phyloP scores from a whole-genome alignment of 2,797 vertebrate species.

The Mus caroli region DNA sequence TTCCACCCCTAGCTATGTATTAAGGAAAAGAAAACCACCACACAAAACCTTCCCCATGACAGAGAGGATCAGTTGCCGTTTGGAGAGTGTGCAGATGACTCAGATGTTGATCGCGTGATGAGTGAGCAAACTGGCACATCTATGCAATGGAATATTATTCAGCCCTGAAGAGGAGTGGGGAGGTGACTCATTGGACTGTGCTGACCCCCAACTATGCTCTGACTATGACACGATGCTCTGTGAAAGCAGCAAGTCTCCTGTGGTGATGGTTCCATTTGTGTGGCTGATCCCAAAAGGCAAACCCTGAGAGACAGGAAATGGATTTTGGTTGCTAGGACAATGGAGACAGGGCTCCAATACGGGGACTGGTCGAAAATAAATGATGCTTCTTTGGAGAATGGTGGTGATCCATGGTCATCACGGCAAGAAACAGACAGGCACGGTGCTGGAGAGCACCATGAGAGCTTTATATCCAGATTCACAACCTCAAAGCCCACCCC shows the following conservation, averaged over 20 bases:
- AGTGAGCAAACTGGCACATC: not conserved
- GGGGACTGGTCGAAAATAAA: not conserved
- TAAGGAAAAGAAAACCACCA: not conserved
- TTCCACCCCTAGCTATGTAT: not conserved
- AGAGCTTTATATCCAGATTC: not conserved
- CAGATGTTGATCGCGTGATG: fast-evolving
- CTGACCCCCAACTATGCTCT: not conserved
- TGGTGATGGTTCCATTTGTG: not conserved
- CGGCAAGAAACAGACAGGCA: not conserved
- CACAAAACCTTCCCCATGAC: not conserved
- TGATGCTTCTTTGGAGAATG: not conserved
- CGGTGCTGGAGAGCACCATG: not conserved
- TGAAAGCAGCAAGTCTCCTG: not conserved
- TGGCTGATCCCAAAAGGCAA: not conserved
- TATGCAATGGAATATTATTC: not conserved
- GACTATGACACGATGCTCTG: not conserved
- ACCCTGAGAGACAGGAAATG: not conserved
- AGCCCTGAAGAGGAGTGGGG: not conserved
- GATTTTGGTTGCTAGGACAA: not conserved
- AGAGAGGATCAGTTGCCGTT: not conserved
- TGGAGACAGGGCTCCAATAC: not conserved
- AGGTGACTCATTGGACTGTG: fast-evolving
- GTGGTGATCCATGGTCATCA: not conserved
- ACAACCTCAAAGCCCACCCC: not conserved
- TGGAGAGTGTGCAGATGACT: not conserved